Conservation (phyloP, 2,888 invertebrate species). For the Caenorhabditis sinica region DNA sequence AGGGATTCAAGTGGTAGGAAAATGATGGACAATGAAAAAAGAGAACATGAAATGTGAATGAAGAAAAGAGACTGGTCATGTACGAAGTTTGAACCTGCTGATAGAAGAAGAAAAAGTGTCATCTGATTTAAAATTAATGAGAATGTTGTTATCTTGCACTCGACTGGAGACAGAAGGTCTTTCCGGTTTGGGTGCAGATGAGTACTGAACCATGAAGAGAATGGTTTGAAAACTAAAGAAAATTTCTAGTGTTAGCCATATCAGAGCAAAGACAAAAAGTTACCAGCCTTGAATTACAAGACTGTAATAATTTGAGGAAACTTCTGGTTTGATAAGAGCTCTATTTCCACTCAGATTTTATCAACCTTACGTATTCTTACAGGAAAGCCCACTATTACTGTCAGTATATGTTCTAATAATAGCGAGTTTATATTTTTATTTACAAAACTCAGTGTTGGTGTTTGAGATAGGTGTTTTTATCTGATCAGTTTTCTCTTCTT, state of each 20-base stretch:
- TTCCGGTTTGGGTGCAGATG: background rate
- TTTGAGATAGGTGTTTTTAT: background rate
- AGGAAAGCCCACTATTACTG: too few species aligned
- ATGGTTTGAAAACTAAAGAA: too few species aligned
- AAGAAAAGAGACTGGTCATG: slow-evolving; percentile 2
- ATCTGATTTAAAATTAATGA: slow-evolving; percentile 4
- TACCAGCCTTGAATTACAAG: too few species aligned
- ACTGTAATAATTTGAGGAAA: too few species aligned
- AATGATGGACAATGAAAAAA: slow-evolving; percentile 1
- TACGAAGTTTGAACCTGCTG: slow-evolving; percentile 27
- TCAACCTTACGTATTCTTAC: too few species aligned
- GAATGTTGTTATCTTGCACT: slow-evolving; percentile 1
- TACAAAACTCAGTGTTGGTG: background rate
- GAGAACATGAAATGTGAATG: background rate
- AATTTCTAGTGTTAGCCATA: too few species aligned
- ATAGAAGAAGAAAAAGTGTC: slow-evolving; percentile 10
- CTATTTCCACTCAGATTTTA: too few species aligned
- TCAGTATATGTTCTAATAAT: background rate
- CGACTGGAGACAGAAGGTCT: background rate
- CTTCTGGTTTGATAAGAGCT: background rate
- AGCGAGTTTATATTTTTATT: background rate
- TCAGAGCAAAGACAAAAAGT: too few species aligned
- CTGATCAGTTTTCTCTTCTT: background rate
- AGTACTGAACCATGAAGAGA: too few species aligned
- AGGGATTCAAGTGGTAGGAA: slow-evolving; percentile 23